phyloP scores from a whole-genome alignment of 2,113 vertebrate genomes.

The Psettodes erumei region DNA sequence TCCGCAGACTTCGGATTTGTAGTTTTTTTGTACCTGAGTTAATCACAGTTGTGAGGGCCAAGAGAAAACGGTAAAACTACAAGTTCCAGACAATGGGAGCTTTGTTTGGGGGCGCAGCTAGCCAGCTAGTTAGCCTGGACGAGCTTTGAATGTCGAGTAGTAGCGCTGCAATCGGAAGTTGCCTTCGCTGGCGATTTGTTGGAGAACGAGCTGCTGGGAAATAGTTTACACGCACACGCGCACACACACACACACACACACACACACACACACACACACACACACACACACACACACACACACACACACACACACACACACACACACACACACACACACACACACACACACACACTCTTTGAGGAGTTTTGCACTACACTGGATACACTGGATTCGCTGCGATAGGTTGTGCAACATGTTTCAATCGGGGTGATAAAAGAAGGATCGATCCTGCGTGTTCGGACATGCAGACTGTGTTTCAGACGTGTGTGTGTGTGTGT shows the following conservation, averaged over 20 bases:
- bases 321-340: too few relatives aligned
- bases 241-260: too few relatives aligned
- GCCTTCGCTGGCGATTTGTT: conserved; percentile 48
- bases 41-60: conserved; percentile 58
- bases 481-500: conserved; percentile 38
- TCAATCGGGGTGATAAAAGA: conserved; percentile 16
- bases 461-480: conserved; percentile 39
- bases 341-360: neutral
- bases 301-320: too few relatives aligned
- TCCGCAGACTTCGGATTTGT: conserved; percentile 72
- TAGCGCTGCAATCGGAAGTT: conserved; percentile 77
- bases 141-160: conserved; percentile 78
- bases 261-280: too few relatives aligned
- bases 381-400: neutral
- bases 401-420: conserved; percentile 53
- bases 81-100: conserved; percentile 81
- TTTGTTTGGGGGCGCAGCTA: conserved; percentile 71
- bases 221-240: conserved; percentile 4
- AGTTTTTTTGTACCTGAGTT: conserved; percentile 74
- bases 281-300: too few relatives aligned
- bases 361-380: neutral
- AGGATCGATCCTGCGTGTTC: conserved; percentile 5
- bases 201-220: conserved; percentile 22
- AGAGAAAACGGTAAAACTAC: conserved; percentile 74
- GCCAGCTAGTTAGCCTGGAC: conserved; percentile 72